Base-by-base conservation (phyloP, 2,888 invertebrate species). In the Pristionchus mayeri region DNA sequence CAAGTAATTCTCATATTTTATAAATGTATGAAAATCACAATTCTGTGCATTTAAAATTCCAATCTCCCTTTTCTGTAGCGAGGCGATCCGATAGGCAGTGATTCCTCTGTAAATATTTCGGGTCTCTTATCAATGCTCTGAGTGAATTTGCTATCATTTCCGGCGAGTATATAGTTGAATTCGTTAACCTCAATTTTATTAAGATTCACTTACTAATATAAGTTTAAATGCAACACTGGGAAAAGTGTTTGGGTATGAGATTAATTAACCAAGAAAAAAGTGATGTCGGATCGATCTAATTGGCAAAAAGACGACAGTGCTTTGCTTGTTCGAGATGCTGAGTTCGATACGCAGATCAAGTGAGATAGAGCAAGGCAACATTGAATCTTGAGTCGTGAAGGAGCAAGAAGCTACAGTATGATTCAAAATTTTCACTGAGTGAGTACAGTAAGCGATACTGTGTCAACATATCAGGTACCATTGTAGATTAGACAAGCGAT, bases 301-400 rank as follows among this genome's bases (percentile, higher is more conserved):
- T 71, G 71, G 44, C 71, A 71, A 71, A 71, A 71, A 71, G 40
- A 24, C 71, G 71, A 71, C 71, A 71, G 71, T 63, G 63, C 71
- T 71, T 11, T 71, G 40, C n/a, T 71, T 13, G 40, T 3, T 7
- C 2, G n/a, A 71, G 71, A 71, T 71, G 71, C 44, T 11, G 40
- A 40, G n/a, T 40, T 71, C 71, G 71, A 71, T 71, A 71, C 40
- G 71, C 40, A 71, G 71, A 71, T 71, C 71, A 71, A n/a, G 24
- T 40, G 21, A n/a, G 71, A 71, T 71, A 71, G 71, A 34, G 34
- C 2, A 24, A 13, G 54, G 11, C 71, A 40, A 71, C 40, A n/a
- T n/a, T n/a, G n/a, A n/a, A n/a, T n/a, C n/a, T n/a, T n/a, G n/a
- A 44, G 71, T 71, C 40, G 71, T 40, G 71, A 71, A 63, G 44